phyloP scores from a whole-genome alignment of 2,797 vertebrate species.

The Galaxias olidus region DNA sequence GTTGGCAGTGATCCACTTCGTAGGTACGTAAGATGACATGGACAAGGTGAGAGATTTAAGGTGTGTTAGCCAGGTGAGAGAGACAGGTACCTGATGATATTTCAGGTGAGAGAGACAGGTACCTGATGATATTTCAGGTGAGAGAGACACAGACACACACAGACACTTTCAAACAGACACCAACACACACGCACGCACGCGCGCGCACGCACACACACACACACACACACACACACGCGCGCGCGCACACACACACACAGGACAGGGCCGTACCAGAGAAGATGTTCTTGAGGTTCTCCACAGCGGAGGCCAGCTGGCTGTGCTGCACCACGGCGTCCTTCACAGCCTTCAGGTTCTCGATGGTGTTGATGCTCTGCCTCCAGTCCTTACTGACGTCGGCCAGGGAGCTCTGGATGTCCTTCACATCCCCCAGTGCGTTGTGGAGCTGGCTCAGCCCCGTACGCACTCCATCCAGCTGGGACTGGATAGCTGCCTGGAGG shows the following conservation, averaged over 20 bases:
- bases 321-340: slow-evolving; percentile 97
- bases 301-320: slow-evolving; percentile 94
- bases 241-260: neutral
- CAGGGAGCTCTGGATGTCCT: slow-evolving; percentile 90
- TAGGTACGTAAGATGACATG: neutral
- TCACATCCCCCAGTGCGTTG: slow-evolving; percentile 90
- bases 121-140: no score
- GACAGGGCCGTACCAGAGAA: slow-evolving; percentile 81
- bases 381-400: slow-evolving; percentile 95
- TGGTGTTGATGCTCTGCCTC: slow-evolving; percentile 97
- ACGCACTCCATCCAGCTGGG: slow-evolving; percentile 93
- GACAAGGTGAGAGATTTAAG: neutral
- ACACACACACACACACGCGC: neutral
- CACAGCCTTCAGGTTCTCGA: slow-evolving; percentile 93
- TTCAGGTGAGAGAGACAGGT: no score
- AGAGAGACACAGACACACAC: slow-evolving; percentile 4
- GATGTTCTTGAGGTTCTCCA: slow-evolving; percentile 98
- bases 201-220: neutral
- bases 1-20: no score
- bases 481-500: slow-evolving; percentile 94
- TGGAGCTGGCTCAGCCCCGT: slow-evolving; percentile 96
- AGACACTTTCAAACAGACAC: neutral
- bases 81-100: no score
- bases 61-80: no score
- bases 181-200: neutral